Evolutionary conservation across 2,113 vertebrate genomes (phyloP).

Genomic region (Ascaphus truei): DNA sequence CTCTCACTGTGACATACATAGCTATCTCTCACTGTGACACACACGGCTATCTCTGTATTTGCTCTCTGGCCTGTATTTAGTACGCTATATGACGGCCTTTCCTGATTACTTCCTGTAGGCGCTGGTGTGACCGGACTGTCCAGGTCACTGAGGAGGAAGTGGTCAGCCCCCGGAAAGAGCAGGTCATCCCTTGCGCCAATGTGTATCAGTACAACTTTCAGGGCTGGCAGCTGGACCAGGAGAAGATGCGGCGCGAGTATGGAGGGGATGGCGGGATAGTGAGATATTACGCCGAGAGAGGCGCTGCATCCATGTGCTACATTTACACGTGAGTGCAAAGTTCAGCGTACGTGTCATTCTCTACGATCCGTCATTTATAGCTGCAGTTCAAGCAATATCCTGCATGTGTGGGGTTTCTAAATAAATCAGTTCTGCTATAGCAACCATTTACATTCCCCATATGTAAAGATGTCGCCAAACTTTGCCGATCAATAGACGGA

Average conservation of each 20-base stretch:
- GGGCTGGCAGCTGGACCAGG: conserved; percentile 74
- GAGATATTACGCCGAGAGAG: conserved; percentile 48
- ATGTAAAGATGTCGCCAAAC: too few relatives aligned
- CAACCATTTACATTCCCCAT: too few relatives aligned
- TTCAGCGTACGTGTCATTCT: too few relatives aligned
- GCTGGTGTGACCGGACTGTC: conserved; percentile 70
- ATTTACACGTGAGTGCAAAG: conserved; percentile 81
- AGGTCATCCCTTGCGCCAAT: conserved; percentile 65
- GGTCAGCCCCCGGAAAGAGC: conserved; percentile 64
- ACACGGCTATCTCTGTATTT: not conserved
- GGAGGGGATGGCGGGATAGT: conserved; percentile 55
- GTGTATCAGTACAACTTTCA: conserved; percentile 72
- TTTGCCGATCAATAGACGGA: too few relatives aligned
- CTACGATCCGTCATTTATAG: too few relatives aligned
- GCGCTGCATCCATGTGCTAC: conserved; percentile 58
- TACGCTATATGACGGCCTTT: not conserved
- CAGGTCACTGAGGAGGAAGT: conserved; percentile 60
- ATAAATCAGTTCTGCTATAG: too few relatives aligned
- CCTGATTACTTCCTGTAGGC: conserved; percentile 45
- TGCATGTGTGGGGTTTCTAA: too few relatives aligned
- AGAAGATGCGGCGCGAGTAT: conserved; percentile 52
- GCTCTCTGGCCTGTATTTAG: not conserved
- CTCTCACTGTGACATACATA: not conserved
- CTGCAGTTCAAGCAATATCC: too few relatives aligned
- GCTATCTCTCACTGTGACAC: too few relatives aligned